Evolutionary conservation across 2,888 invertebrate genomes (phyloP).

Genomic region (Punctoribates punctum): DNA sequence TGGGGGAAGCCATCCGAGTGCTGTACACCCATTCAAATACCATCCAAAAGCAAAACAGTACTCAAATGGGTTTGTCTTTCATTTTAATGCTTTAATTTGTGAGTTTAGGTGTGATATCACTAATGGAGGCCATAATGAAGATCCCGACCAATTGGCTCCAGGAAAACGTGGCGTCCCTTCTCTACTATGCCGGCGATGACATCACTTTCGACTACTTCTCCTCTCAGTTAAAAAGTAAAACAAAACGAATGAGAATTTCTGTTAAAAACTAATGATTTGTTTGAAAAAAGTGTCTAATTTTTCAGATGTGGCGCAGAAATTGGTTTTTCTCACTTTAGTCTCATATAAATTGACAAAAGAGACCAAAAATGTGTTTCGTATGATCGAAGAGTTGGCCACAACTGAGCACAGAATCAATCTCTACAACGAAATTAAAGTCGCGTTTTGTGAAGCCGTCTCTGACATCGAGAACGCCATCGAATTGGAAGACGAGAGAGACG

Average conservation of each 20-base stretch:
- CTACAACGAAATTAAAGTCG: neutral
- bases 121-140: neutral
- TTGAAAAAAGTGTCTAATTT: neutral
- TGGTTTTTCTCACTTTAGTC: neutral
- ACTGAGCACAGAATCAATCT: neutral
- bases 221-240: neutral
- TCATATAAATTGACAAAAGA: neutral
- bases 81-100: neutral
- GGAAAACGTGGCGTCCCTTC: neutral
- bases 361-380: neutral
- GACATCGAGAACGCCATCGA: conserved; percentile 16
- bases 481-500: conserved; percentile 18
- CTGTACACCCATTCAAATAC: neutral
- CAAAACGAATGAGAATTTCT: no score
- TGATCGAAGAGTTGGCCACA: neutral
- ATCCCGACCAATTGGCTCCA: neutral
- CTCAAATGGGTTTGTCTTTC: neutral
- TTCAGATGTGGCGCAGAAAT: neutral
- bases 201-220: neutral
- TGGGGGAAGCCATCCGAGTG: conserved; percentile 9
- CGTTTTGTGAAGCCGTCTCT: conserved; percentile 10
- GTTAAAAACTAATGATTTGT: neutral
- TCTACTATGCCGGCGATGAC: neutral
- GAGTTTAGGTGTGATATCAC: neutral
- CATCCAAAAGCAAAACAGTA: neutral